These are phyloP conservation scores for Cylindroiulus punctatus DNA, from an alignment of 2,888 invertebrate species.

Conservation along the genomic window DNA sequence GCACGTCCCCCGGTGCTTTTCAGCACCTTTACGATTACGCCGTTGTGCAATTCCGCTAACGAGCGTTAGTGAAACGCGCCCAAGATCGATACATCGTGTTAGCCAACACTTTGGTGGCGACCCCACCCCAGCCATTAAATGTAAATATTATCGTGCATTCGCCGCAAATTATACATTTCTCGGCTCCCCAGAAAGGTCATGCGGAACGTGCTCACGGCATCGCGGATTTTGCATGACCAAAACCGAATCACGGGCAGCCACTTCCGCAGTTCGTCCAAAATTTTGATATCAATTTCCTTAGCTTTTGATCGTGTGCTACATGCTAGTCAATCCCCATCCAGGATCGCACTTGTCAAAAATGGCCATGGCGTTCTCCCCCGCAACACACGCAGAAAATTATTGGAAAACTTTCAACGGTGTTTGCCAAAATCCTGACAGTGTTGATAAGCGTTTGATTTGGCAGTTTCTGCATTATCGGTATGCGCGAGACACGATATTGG, in stretches of 20 bases:
- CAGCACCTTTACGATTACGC: background rate
- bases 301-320: too few species aligned
- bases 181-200: background rate
- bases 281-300: too few species aligned
- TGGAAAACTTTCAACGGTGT: too few species aligned
- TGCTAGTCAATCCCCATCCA: too few species aligned
- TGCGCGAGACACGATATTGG: too few species aligned
- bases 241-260: background rate
- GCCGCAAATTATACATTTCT: conserved; percentile 11
- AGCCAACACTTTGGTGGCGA: conserved; percentile 1
- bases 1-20: background rate
- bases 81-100: conserved; percentile 9
- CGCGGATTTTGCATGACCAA: background rate
- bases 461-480: too few species aligned
- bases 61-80: background rate
- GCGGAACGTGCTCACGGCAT: background rate
- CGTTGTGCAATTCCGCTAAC: background rate
- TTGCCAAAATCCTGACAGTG: too few species aligned
- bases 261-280: background rate
- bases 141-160: conserved; percentile 11
- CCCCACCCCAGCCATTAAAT: conserved; percentile 18
- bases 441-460: too few species aligned
- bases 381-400: too few species aligned
- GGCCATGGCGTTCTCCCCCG: too few species aligned
- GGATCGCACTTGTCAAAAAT: too few species aligned